A percentile compares a stretch with the other conserved stretches of the same genome.
These are phyloP conservation scores for Actinopyga echinites DNA, from an alignment of 53 echinoderm and acorn worm species.

Conservation along the genomic window DNA sequence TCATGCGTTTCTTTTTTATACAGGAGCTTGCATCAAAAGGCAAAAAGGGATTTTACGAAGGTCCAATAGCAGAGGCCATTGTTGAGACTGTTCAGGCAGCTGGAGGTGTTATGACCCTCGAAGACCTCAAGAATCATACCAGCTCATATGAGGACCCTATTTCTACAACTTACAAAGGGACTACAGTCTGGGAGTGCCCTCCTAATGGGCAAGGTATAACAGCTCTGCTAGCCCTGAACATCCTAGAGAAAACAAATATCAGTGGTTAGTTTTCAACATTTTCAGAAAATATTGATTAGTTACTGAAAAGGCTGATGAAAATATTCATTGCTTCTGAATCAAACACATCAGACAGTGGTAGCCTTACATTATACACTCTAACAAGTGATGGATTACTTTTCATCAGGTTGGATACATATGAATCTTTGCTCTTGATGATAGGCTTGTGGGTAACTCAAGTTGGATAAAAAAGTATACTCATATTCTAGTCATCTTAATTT, in stretches of 20 bases:
- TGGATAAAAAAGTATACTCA: too few species aligned
- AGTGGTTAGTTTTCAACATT: slow-evolving; percentile 38
- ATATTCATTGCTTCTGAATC: neutral
- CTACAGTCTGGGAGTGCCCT: slow-evolving; percentile 79
- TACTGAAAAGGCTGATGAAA: neutral
- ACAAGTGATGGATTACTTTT: neutral
- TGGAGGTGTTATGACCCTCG: slow-evolving; percentile 67
- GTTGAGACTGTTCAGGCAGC: slow-evolving; percentile 65
- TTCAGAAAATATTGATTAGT: neutral
- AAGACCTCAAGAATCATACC: slow-evolving; percentile 68
- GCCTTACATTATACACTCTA: too few species aligned
- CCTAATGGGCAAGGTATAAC: slow-evolving; percentile 91
- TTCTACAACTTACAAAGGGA: slow-evolving; percentile 60
- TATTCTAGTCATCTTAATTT: too few species aligned
- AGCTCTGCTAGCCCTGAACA: slow-evolving; percentile 76
- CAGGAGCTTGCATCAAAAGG: slow-evolving; percentile 71
- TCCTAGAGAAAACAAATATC: slow-evolving; percentile 70
- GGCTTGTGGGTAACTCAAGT: too few species aligned
- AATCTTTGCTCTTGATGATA: too few species aligned
- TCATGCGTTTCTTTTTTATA: too few species aligned
- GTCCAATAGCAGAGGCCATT: slow-evolving; percentile 76
- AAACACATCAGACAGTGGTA: neutral
- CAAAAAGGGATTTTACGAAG: slow-evolving; percentile 84
- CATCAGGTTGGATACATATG: too few species aligned
- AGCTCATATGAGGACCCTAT: slow-evolving; percentile 74